phyloP scores from a whole-genome alignment of 1,140 invertebrate genomes.

The Pseudomyrmex flavicornis region DNA sequence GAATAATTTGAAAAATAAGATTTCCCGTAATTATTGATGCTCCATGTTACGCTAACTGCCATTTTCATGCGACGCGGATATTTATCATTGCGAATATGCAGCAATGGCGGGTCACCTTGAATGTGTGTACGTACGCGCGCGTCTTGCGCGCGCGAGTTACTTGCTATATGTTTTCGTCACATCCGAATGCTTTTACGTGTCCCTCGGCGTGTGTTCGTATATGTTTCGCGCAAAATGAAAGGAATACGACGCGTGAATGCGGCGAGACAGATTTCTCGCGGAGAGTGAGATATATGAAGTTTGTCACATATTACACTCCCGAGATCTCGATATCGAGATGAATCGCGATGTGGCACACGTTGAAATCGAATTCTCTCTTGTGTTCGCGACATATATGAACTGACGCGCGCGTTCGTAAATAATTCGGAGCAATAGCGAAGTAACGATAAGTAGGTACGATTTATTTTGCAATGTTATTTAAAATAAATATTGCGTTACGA shows the following conservation, averaged over 20 bases:
- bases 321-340: not conserved
- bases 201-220: not conserved
- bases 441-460: no score
- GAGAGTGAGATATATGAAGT: not conserved
- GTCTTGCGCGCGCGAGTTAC: not conserved
- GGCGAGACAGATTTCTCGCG: not conserved
- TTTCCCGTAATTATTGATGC: not conserved
- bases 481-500: no score
- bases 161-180: slow-evolving; percentile 20
- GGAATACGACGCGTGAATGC: not conserved
- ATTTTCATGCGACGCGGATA: slow-evolving; percentile 12
- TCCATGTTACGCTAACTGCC: slow-evolving; percentile 2
- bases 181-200: not conserved
- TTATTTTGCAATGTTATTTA: no score
- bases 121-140: not conserved
- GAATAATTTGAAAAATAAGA: no score
- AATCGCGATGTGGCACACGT: not conserved
- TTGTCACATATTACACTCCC: not conserved
- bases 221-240: slow-evolving; percentile 10
- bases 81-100: not conserved
- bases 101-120: not conserved
- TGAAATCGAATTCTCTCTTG: not conserved
- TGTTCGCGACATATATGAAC: not conserved
- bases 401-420: not conserved
- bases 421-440: no score